These are phyloP conservation scores for Minunthozetes semirufus DNA, from an alignment of 2,888 invertebrate genomes.

Conservation along the genomic window DNA sequence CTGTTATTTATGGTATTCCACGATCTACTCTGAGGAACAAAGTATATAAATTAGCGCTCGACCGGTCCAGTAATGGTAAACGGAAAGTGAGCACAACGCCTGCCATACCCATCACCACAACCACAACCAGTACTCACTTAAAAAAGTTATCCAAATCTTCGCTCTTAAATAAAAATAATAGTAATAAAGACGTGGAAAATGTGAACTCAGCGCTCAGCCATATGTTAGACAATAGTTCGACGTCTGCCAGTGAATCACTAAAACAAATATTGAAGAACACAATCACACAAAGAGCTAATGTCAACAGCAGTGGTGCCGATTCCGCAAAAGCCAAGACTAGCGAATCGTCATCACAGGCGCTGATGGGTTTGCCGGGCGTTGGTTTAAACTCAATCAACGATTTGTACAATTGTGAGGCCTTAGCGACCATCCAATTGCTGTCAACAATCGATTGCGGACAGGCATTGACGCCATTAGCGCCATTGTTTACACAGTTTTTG, in stretches of 20 bases:
- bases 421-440: slow-evolving; percentile 39
- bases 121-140: slow-evolving; percentile 24
- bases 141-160: slow-evolving; percentile 21
- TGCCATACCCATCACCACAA: not conserved
- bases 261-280: slow-evolving; percentile 43
- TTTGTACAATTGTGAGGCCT: slow-evolving; percentile 29
- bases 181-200: slow-evolving; percentile 30
- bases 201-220: slow-evolving; percentile 19
- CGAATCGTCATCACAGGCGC: not conserved
- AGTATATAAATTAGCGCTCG: slow-evolving; percentile 54
- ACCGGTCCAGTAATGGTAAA: slow-evolving; percentile 39
- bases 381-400: not conserved
- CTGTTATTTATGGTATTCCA: slow-evolving; percentile 92
- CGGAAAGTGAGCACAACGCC: slow-evolving; percentile 23
- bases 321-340: not conserved
- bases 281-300: slow-evolving; percentile 42
- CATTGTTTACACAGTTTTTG: slow-evolving; percentile 42
- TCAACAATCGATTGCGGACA: slow-evolving; percentile 40
- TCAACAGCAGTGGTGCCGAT: not conserved
- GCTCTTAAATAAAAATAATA: slow-evolving; percentile 26
- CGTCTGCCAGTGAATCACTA: slow-evolving; percentile 43
- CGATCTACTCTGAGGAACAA: slow-evolving; percentile 93
- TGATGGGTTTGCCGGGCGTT: not conserved
- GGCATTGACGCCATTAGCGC: slow-evolving; percentile 37
- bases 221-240: not conserved